Base-by-base conservation (phyloP, 92 coral and sea anemone genomes). In the Phenganax stokvisi region DNA sequence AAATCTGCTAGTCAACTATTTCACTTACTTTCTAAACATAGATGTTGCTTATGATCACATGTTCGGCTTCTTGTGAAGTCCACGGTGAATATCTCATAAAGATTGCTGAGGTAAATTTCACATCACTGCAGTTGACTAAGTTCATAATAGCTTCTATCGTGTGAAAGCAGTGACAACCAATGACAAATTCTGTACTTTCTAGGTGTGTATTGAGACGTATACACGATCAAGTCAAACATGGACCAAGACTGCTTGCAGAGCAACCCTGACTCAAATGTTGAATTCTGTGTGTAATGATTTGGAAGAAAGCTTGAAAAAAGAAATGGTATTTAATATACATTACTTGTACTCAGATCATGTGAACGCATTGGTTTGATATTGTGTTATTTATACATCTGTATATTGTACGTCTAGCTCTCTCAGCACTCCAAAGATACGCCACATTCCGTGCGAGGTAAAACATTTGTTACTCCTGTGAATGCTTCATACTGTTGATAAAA, bases 1-100 rank as follows among this genome's bases (percentile, higher is more conserved):
- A 37, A 1, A 37, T 37, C 5, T 37, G 2, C 47, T 37, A 5
- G 5, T 37, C 47, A 2, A 37, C 47, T 37, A 2, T 37, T 37
- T 37, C 2, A 37, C 47, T 2, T 37, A 37, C 3, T 37, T 37
- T 37, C 5, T 37, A 5, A 37, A 37, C 47, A 37, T 37, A 37
- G 98, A 90, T 94, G 70, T 85, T 94, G 56, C 89, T 94, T n/a
- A 94, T 94, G 60, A 94, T 94, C 56, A 94, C 98, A 27, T 94
- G 98, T 67, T 94, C 98, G 12, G 98, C 98, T 0, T 94, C 98
- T 29, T 94, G 98, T 80, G 98, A 94, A 80, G 97, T 94, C 56
- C 98, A 94, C 79, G 98, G 98, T 55, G 98, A 94, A 92, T 88
- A 94, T 70, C 91, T 94, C 44, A 94, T 94, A 58, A 94, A 94